Conservation (phyloP, 2,113 vertebrate genomes). For the Indicator indicator region DNA sequence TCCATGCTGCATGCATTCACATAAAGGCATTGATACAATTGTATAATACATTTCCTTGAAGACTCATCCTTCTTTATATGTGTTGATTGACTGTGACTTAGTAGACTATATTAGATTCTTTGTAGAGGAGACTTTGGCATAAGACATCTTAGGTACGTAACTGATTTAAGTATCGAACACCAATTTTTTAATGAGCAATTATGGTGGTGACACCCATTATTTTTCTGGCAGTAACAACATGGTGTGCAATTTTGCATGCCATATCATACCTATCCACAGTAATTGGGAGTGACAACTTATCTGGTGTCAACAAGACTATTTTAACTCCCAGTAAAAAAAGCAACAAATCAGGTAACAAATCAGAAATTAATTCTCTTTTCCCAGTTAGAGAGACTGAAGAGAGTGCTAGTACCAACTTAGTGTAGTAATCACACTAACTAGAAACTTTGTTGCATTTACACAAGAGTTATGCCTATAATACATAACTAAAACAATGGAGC, state of each 20-base stretch:
- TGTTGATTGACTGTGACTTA: not conserved
- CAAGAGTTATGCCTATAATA: not conserved
- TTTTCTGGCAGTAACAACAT: constrained; percentile 30
- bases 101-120: constrained; percentile 22
- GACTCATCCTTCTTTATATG: constrained; percentile 35
- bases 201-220: constrained; percentile 50
- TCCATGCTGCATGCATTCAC: too few species aligned
- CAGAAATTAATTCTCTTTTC: not conserved
- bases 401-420: not conserved
- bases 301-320: constrained; percentile 41
- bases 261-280: constrained; percentile 36
- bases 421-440: not conserved
- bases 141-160: constrained; percentile 38
- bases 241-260: constrained; percentile 52
- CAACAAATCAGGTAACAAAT: not conserved
- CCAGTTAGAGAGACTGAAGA: not conserved
- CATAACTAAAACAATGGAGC: not conserved
- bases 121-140: not conserved
- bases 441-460: not conserved
- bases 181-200: constrained; percentile 62
- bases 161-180: constrained; percentile 63
- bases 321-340: constrained; percentile 45
- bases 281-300: constrained; percentile 70
- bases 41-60: not conserved
- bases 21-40: not conserved